These are phyloP conservation scores for Eucera pruinosa DNA, from an alignment of 2,888 invertebrate species.

Conservation along the genomic window DNA sequence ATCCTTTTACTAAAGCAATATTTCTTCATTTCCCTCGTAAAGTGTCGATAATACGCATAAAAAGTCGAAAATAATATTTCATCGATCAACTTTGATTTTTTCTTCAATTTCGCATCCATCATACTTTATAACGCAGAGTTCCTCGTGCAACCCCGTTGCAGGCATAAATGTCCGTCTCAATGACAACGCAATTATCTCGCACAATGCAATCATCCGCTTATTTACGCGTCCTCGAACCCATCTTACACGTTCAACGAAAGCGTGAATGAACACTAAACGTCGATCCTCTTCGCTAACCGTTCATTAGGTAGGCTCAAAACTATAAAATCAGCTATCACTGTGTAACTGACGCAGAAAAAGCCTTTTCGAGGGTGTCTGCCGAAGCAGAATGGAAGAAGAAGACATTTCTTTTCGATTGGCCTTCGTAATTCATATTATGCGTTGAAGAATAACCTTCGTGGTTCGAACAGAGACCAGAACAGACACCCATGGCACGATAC, in stretches of 20 bases:
- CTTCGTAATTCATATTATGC: conserved; percentile 60
- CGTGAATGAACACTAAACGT: conserved; percentile 9
- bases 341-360: conserved; percentile 15
- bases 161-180: conserved; percentile 11
- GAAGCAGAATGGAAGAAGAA: conserved; percentile 52
- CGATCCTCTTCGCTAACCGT: conserved; percentile 8
- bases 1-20: neutral
- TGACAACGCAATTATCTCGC: conserved; percentile 21
- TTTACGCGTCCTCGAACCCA: conserved; percentile 14
- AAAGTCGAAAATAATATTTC: neutral
- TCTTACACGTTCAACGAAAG: conserved; percentile 10
- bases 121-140: neutral
- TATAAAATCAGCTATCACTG: conserved; percentile 43
- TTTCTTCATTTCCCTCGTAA: neutral
- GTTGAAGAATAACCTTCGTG: conserved; percentile 1
- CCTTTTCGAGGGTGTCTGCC: conserved; percentile 14
- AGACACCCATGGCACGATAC: conserved; percentile 51
- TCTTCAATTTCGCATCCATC: neutral
- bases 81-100: neutral
- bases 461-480: conserved; percentile 2
- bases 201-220: conserved; percentile 12
- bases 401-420: conserved; percentile 62
- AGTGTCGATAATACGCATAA: neutral
- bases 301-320: conserved; percentile 26
- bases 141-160: neutral